phyloP scores from a whole-genome alignment of 1,140 invertebrate genomes.

The Macrotrachela quadricornifera region DNA sequence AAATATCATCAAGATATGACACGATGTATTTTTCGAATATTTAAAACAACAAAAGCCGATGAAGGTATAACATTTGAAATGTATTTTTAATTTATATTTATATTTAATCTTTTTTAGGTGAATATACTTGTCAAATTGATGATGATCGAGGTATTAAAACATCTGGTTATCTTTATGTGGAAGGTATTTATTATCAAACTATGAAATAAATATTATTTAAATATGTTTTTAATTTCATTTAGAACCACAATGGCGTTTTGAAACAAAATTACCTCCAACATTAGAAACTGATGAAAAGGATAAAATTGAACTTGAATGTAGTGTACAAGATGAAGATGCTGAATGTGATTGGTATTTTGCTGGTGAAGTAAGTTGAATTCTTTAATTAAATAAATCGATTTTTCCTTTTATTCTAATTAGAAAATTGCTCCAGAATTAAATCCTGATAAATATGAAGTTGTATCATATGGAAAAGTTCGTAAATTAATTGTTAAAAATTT shows the following conservation, averaged over 20 bases:
- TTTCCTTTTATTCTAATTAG: neutral
- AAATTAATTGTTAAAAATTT: conserved; percentile 6
- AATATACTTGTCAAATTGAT: conserved; percentile 3
- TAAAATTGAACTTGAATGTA: conserved; percentile 1
- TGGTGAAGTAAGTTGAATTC: neutral
- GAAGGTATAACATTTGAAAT: neutral
- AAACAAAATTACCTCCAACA: conserved; percentile 3
- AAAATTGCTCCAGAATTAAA: neutral
- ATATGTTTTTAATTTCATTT: too few relatives aligned
- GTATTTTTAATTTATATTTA: too few relatives aligned
- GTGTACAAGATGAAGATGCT: conserved; percentile 7
- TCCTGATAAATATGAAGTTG: conserved; percentile 5
- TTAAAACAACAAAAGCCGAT: conserved; percentile 4
- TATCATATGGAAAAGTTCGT: neutral
- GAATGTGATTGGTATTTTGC: conserved; percentile 9
- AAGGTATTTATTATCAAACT: too few relatives aligned
- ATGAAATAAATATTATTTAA: too few relatives aligned
- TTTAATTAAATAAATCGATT: neutral
- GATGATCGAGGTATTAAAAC: neutral
- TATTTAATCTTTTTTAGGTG: neutral
- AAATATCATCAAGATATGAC: neutral
- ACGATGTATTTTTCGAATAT: conserved; percentile 4
- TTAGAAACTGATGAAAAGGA: neutral
- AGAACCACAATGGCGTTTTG: conserved; percentile 8
- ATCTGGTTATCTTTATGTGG: too few relatives aligned